phyloP scores from a whole-genome alignment of 2,888 invertebrate genomes.

The Dione vanillae region DNA sequence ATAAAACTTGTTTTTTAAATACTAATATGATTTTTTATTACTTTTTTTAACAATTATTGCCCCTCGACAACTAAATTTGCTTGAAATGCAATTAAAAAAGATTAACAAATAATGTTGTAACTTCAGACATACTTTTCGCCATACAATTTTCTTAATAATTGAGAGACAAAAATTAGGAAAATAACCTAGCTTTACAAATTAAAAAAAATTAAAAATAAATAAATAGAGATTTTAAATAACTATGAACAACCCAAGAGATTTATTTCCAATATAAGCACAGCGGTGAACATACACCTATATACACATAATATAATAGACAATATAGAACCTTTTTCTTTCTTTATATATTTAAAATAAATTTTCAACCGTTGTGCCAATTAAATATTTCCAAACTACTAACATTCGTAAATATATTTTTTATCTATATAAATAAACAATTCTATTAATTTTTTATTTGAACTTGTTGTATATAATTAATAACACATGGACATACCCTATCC shows the following conservation, averaged over 20 bases:
- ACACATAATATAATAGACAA: neutral
- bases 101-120: too few relatives aligned
- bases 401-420: conserved; percentile 36
- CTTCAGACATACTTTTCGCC: too few relatives aligned
- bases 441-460: conserved; percentile 15
- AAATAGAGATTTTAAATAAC: neutral
- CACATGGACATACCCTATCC: neutral
- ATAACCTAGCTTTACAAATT: neutral
- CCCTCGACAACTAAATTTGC: too few relatives aligned
- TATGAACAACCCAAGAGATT: conserved; percentile 1
- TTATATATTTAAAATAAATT: conserved; percentile 8
- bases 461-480: neutral
- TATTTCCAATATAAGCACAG: neutral
- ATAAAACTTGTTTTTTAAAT: neutral
- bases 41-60: too few relatives aligned
- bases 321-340: neutral
- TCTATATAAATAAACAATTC: neutral
- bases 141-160: too few relatives aligned
- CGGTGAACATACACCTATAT: conserved; percentile 3
- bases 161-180: neutral
- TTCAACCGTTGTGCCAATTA: conserved; percentile 26
- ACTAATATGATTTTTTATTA: too few relatives aligned
- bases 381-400: conserved; percentile 40
- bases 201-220: neutral
- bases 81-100: too few relatives aligned